Evolutionary conservation across 2,797 vertebrate genomes (phyloP).

Genomic region (Iguana delicatissima): DNA sequence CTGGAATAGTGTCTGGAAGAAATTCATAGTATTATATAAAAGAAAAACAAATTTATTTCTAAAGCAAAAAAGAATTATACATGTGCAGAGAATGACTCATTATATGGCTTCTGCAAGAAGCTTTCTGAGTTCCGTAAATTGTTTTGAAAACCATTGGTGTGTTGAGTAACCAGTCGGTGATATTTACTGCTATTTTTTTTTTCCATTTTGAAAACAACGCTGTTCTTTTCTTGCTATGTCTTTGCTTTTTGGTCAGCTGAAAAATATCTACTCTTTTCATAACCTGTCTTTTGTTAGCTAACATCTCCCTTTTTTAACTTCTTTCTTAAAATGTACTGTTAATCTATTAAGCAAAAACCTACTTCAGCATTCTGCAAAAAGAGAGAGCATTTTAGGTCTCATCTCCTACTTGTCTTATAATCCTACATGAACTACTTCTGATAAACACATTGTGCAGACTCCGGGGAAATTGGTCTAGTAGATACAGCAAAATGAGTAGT

Average conservation of each 20-base stretch:
- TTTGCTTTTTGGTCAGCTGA: background rate
- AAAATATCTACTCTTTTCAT: background rate
- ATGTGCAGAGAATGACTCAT: background rate
- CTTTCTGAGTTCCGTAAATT: background rate
- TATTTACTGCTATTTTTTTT: background rate
- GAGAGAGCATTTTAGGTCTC: background rate
- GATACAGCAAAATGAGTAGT: background rate
- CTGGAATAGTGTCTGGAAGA: background rate
- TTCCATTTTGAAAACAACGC: background rate
- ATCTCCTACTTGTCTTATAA: background rate
- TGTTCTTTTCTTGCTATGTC: background rate
- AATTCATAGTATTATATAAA: background rate
- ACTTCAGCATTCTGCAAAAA: background rate
- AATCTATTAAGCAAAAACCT: background rate
- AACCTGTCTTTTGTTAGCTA: background rate
- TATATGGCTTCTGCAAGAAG: background rate
- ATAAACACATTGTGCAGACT: background rate
- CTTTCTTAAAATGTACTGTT: background rate
- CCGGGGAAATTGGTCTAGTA: background rate
- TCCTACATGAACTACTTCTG: background rate
- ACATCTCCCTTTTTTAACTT: background rate
- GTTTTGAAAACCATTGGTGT: background rate
- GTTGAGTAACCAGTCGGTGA: background rate
- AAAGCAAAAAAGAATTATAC: background rate
- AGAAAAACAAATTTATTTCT: background rate